Conservation (phyloP, 2,113 vertebrate species). For the Plectropomus leopardus region DNA sequence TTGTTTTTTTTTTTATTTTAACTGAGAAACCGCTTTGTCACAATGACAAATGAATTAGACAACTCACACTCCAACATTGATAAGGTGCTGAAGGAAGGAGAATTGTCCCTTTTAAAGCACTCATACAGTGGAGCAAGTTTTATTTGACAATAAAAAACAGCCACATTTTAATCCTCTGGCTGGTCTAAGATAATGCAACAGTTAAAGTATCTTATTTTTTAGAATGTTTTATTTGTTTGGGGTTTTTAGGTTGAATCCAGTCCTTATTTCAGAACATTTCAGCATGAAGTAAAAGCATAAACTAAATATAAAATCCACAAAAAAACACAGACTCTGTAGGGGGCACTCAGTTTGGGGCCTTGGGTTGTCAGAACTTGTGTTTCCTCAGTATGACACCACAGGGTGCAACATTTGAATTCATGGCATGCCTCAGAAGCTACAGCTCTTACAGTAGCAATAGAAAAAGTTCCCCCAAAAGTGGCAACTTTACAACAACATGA, state of each 20-base stretch:
- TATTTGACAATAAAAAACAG: background rate
- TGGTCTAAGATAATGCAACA: background rate
- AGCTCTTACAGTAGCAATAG: constrained; percentile 1
- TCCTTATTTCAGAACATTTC: background rate
- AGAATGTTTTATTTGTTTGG: background rate
- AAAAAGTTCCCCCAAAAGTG: background rate
- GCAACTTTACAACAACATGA: background rate
- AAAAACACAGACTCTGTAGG: background rate
- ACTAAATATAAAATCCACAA: background rate
- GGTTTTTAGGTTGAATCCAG: background rate
- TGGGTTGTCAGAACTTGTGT: background rate
- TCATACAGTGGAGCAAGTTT: background rate
- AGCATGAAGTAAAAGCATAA: background rate
- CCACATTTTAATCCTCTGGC: background rate
- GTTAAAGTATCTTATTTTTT: background rate
- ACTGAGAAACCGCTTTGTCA: no score
- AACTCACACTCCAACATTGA: no score
- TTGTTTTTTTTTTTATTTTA: no score
- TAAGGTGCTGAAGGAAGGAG: no score
- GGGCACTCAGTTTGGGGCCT: background rate
- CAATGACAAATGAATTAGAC: no score
- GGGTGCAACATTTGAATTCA: background rate
- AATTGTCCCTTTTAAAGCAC: no score
- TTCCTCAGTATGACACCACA: background rate
- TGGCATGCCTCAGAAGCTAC: background rate